phyloP scores from a whole-genome alignment of 2,113 vertebrate genomes.

The Oreochromis aureus region DNA sequence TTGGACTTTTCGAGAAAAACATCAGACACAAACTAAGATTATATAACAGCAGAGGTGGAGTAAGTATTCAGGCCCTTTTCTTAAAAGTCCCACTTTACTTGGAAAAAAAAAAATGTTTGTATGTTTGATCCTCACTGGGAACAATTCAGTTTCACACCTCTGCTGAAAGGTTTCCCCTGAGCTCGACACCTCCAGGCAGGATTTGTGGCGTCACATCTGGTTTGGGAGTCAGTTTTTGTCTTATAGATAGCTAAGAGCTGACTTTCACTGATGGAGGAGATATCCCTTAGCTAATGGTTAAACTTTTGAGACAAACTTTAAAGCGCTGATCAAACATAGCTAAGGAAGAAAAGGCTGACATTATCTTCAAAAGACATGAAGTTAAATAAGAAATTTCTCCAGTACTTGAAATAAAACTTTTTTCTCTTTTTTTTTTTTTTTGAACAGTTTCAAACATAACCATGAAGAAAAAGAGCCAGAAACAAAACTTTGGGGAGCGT shows the following conservation, averaged over 20 bases:
- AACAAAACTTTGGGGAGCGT: neutral
- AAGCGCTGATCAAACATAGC: neutral
- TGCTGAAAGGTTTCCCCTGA: neutral
- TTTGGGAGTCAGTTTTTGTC: neutral
- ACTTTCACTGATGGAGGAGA: neutral
- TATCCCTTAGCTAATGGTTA: neutral
- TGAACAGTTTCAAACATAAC: neutral
- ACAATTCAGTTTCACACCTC: neutral
- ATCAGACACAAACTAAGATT: neutral
- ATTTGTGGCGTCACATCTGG: neutral
- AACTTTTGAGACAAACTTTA: neutral
- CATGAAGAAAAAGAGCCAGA: neutral
- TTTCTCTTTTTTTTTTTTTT: neutral
- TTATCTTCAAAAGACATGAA: neutral
- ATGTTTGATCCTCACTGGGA: neutral
- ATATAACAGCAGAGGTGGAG: neutral
- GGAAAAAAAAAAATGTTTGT: neutral
- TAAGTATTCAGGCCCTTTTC: neutral
- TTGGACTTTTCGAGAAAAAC: neutral
- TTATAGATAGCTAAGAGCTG: neutral
- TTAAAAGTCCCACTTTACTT: neutral
- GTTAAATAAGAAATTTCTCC: neutral
- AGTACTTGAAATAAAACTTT: neutral
- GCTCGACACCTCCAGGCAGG: neutral
- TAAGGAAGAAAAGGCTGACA: neutral